A percentile compares a stretch with the other conserved stretches of the same genome.
phyloP scores from a whole-genome alignment of 2,113 vertebrate genomes.

The Pterocles gutturalis region DNA sequence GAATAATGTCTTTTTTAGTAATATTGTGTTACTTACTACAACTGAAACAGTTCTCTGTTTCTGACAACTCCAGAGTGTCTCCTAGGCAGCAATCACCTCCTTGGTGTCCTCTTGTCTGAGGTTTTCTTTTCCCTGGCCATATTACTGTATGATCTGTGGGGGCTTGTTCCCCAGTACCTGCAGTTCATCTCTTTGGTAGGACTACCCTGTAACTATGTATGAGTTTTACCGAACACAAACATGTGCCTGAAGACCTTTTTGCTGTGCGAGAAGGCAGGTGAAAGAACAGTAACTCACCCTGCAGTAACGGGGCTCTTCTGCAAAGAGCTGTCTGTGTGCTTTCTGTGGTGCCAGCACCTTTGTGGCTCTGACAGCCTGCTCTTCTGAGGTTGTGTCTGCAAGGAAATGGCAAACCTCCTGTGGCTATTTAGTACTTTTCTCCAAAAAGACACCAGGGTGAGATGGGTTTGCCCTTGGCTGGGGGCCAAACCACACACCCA shows the following conservation, averaged over 20 bases:
- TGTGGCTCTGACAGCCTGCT: background rate
- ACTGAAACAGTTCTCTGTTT: background rate
- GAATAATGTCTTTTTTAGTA: background rate
- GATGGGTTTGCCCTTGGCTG: too few species aligned
- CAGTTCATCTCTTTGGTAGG: background rate
- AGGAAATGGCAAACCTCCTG: background rate
- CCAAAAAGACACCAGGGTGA: background rate
- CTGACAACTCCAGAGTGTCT: background rate
- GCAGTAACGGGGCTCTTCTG: fast-evolving
- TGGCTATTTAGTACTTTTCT: background rate
- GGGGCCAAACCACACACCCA: too few species aligned
- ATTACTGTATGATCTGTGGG: background rate
- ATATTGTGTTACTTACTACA: background rate
- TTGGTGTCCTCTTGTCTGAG: background rate
- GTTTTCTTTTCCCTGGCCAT: background rate
- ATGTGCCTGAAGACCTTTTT: background rate
- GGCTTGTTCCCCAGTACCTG: background rate
- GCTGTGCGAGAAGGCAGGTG: background rate
- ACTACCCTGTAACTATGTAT: background rate
- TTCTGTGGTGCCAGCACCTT: background rate
- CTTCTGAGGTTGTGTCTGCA: background rate
- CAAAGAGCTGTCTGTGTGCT: background rate
- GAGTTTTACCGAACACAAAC: background rate
- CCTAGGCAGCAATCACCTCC: background rate
- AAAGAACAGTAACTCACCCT: background rate